Conservation (phyloP, 2,797 vertebrate genomes). For the Peromyscus nudipes region DNA sequence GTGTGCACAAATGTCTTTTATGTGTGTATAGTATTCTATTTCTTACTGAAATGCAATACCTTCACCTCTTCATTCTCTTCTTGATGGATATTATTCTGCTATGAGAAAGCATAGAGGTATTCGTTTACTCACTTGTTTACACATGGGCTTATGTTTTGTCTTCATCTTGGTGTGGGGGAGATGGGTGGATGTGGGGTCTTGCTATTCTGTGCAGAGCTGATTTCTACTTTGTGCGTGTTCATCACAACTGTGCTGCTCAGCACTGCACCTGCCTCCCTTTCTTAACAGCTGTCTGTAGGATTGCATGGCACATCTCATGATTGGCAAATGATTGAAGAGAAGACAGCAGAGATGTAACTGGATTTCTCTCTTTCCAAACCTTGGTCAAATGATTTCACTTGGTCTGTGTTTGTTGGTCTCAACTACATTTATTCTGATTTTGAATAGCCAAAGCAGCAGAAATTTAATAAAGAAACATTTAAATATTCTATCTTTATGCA, state of each 20-base stretch:
- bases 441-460: neutral
- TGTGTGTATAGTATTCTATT: neutral
- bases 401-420: neutral
- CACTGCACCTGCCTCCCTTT: neutral
- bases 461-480: slow-evolving; percentile 26
- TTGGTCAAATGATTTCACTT: neutral
- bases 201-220: neutral
- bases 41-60: neutral
- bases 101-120: neutral
- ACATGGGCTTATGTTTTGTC: neutral
- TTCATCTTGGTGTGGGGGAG: neutral
- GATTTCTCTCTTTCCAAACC: neutral
- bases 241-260: neutral
- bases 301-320: neutral
- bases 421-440: neutral
- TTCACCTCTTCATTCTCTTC: neutral
- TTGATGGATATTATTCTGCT: neutral
- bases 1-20: neutral
- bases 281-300: neutral
- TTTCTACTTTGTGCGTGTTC: neutral
- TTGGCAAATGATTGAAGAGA: neutral
- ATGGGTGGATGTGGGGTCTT: neutral
- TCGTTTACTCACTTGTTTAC: neutral
- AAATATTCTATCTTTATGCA: neutral
- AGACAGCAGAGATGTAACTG: neutral